Evolutionary conservation across 1,140 invertebrate species (phyloP).

Genomic region (Tetramorium simillimum): DNA sequence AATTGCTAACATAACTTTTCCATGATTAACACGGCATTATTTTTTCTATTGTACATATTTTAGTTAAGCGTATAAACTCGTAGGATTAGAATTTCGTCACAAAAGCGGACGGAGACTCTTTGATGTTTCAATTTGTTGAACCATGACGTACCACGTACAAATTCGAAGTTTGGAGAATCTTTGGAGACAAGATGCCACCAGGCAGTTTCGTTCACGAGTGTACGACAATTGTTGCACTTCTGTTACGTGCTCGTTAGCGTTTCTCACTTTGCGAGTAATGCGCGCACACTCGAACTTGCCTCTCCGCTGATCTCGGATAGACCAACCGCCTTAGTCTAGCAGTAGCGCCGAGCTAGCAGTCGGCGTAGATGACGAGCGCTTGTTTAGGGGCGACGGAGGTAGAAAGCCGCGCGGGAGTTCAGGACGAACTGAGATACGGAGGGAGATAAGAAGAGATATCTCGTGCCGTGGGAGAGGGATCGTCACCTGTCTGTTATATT

Average conservation of each 20-base stretch:
- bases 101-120: not conserved
- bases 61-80: not conserved
- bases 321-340: slow-evolving; percentile 44
- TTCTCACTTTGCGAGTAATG: not conserved
- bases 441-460: slow-evolving; percentile 12
- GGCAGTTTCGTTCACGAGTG: not conserved
- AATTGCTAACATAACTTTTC: not conserved
- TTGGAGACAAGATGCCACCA: not conserved
- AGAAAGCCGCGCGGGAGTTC: slow-evolving; percentile 20
- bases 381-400: slow-evolving; percentile 34
- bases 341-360: slow-evolving; percentile 61
- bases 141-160: not conserved
- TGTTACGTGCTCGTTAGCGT: slow-evolving; percentile 22
- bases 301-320: slow-evolving; percentile 45
- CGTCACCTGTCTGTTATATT: slow-evolving; percentile 28
- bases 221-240: not conserved
- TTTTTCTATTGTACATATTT: too few relatives aligned
- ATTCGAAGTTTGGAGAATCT: slow-evolving; percentile 13
- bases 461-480: not conserved
- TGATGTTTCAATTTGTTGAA: not conserved
- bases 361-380: slow-evolving; percentile 59
- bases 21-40: not conserved
- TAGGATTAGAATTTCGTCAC: not conserved
- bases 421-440: slow-evolving; percentile 6
- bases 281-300: slow-evolving; percentile 14